Evolutionary conservation across 2,888 invertebrate species (phyloP).

Genomic region (Brachyptera putata): DNA sequence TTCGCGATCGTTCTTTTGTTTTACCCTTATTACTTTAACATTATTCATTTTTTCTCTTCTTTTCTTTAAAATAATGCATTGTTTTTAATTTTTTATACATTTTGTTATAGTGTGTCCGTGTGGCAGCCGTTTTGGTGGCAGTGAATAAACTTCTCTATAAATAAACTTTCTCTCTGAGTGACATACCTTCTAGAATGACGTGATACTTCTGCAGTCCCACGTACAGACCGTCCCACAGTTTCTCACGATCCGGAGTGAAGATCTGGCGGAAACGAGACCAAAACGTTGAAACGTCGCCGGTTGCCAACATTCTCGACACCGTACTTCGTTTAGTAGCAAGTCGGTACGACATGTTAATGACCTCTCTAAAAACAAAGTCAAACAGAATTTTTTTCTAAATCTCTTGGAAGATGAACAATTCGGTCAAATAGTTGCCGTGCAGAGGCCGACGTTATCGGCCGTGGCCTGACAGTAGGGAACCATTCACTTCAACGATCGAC

Average conservation of each 20-base stretch:
- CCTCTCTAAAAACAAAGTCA: conserved; percentile 11
- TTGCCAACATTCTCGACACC: conserved; percentile 37
- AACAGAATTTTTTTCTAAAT: not conserved
- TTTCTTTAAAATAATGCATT: no score
- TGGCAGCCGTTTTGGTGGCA: no score
- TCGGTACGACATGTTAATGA: conserved; percentile 40
- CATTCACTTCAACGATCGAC: no score
- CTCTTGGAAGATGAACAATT: no score
- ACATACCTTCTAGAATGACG: conserved; percentile 56
- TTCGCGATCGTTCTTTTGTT: no score
- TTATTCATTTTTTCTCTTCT: no score
- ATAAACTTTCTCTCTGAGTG: conserved; percentile 1
- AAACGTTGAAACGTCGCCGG: conserved; percentile 57
- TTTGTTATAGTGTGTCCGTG: no score
- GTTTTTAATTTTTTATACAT: not conserved
- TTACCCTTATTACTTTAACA: no score
- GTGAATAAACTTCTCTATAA: no score
- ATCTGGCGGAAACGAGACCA: conserved; percentile 63
- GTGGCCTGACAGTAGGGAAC: no score
- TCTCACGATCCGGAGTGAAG: conserved; percentile 58
- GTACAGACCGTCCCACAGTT: conserved; percentile 66
- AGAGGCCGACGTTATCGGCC: no score
- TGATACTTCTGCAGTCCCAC: conserved; percentile 62
- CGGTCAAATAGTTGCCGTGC: no score
- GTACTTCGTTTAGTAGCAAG: conserved; percentile 44